phyloP scores from a whole-genome alignment of 2,797 vertebrate species.

The Garrulus glandarius region DNA sequence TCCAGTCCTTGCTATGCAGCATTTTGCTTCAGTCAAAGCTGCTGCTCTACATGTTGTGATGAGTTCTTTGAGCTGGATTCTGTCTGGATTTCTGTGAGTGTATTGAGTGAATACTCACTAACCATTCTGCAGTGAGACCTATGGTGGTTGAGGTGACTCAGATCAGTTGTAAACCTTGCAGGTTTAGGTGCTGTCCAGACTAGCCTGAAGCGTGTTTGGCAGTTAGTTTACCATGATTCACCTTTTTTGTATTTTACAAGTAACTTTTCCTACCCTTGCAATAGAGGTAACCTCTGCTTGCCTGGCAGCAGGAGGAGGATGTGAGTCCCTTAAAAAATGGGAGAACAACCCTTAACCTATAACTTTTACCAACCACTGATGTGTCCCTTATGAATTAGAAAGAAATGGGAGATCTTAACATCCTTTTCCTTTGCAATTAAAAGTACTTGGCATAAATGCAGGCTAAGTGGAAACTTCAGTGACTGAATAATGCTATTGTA shows the following conservation, averaged over 20 bases:
- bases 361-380: constrained; percentile 23
- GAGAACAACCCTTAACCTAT: not conserved
- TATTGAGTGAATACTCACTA: not conserved
- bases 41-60: not conserved
- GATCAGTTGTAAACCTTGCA: not conserved
- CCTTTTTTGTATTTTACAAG: not conserved
- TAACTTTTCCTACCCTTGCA: not conserved
- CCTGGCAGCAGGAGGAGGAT: not conserved
- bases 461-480: constrained; percentile 63
- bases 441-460: constrained; percentile 66
- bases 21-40: constrained; percentile 9
- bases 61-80: not conserved
- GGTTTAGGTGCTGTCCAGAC: not conserved
- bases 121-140: not conserved
- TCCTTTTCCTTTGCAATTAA: constrained; percentile 66
- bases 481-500: constrained; percentile 63
- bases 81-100: not conserved
- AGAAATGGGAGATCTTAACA: constrained; percentile 52
- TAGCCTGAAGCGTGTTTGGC: not conserved
- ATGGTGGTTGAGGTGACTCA: not conserved
- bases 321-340: not conserved
- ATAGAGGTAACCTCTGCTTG: not conserved
- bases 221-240: not conserved
- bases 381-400: constrained; percentile 37
- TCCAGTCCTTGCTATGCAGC: not conserved